These are phyloP conservation scores for Halictus ligatus DNA, from an alignment of 2,888 invertebrate genomes.

Conservation along the genomic window DNA sequence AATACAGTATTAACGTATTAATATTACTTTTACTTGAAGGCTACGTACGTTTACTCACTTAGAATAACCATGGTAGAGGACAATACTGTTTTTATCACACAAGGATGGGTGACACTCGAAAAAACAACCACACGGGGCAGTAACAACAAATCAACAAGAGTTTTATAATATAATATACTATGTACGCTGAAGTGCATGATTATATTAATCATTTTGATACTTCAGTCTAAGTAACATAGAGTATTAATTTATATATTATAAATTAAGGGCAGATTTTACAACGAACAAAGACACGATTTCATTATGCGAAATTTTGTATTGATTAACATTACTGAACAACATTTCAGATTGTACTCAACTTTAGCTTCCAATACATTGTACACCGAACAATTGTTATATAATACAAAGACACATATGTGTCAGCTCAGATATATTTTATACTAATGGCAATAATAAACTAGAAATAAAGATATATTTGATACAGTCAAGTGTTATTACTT, in stretches of 20 bases:
- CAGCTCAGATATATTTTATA: slow-evolving; percentile 52
- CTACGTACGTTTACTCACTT: neutral
- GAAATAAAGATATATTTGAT: slow-evolving; percentile 40
- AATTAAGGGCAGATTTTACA: neutral
- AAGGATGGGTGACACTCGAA: slow-evolving; percentile 5
- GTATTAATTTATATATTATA: neutral
- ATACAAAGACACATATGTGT: slow-evolving; percentile 15
- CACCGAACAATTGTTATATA: slow-evolving; percentile 25
- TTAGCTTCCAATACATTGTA: slow-evolving; percentile 20
- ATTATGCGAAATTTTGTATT: slow-evolving; percentile 17
- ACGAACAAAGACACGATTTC: neutral
- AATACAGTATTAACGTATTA: slow-evolving; percentile 69
- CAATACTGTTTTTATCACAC: slow-evolving; percentile 14
- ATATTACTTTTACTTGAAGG: neutral
- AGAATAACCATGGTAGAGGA: slow-evolving; percentile 1
- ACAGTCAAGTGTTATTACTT: slow-evolving; percentile 12
- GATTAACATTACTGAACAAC: slow-evolving; percentile 7
- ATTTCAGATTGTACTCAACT: slow-evolving; percentile 20
- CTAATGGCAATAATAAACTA: slow-evolving; percentile 21
- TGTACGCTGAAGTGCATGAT: slow-evolving; percentile 22
- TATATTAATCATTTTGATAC: slow-evolving; percentile 31
- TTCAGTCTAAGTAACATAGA: slow-evolving; percentile 12
- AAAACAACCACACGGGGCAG: slow-evolving; percentile 51
- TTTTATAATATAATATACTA: slow-evolving; percentile 24
- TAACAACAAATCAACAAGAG: slow-evolving; percentile 35